These are phyloP conservation scores for Ichneumoninae sp. DNA, from an alignment of 2,888 invertebrate genomes.

Conservation along the genomic window DNA sequence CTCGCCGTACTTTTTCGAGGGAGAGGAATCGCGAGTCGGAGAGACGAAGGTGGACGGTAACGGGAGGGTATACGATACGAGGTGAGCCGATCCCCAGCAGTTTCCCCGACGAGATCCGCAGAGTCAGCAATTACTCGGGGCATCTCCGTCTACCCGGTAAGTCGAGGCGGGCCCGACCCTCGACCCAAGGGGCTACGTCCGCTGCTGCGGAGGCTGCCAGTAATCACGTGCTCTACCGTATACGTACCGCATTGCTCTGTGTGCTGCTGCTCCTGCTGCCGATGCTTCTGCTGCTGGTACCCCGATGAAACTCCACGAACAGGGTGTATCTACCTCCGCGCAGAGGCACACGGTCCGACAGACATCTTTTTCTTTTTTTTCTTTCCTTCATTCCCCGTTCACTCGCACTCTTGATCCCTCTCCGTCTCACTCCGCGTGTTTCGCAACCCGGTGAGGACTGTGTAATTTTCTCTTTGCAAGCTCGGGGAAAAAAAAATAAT, in stretches of 20 bases:
- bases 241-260: constrained; percentile 70
- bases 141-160: constrained; percentile 78
- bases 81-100: constrained; percentile 68
- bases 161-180: constrained; percentile 82
- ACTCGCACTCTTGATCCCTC: constrained; percentile 39
- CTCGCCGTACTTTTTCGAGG: constrained; percentile 22
- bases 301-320: constrained; percentile 38
- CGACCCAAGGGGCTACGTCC: constrained; percentile 79
- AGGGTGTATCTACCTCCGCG: constrained; percentile 31
- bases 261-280: constrained; percentile 46
- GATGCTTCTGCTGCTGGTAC: constrained; percentile 42
- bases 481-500: constrained; percentile 75
- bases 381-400: constrained; percentile 34
- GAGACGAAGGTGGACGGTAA: constrained; percentile 23
- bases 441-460: constrained; percentile 66
- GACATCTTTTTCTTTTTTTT: background rate
- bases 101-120: constrained; percentile 76
- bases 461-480: constrained; percentile 80
- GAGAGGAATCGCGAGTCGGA: background rate
- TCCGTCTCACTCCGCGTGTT: constrained; percentile 42
- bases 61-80: constrained; percentile 8
- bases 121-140: constrained; percentile 81
- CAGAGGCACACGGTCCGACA: constrained; percentile 54
- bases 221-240: constrained; percentile 82
- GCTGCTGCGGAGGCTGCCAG: constrained; percentile 79